Evolutionary conservation across 2,888 invertebrate species (phyloP).

Genomic region (Dione vanillae): DNA sequence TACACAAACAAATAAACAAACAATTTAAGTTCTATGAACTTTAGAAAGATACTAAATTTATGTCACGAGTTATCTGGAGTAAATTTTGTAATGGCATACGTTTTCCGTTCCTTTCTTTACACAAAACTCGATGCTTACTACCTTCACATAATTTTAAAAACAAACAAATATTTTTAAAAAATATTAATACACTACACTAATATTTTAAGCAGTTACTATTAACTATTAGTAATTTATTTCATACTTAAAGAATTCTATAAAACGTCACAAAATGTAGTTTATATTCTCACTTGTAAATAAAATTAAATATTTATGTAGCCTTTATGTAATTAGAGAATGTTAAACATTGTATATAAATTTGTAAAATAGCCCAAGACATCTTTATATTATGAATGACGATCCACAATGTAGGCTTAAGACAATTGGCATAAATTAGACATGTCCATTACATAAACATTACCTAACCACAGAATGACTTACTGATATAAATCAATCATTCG

Average conservation of each 20-base stretch:
- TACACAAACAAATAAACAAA: conserved; percentile 55
- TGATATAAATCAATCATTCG: conserved; percentile 22
- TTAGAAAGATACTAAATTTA: conserved; percentile 72
- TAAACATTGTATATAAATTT: background rate
- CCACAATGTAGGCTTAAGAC: background rate
- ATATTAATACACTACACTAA: background rate
- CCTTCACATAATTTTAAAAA: conserved; percentile 3
- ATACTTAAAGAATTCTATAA: too few relatives aligned
- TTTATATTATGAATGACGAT: background rate
- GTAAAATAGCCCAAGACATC: background rate
- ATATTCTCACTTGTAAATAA: too few relatives aligned
- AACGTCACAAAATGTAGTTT: too few relatives aligned
- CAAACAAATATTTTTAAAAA: background rate
- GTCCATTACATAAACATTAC: background rate
- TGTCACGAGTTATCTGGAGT: conserved; percentile 75
- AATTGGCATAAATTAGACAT: background rate
- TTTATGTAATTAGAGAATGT: background rate
- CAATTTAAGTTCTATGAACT: conserved; percentile 79
- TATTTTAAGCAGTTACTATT: too few relatives aligned
- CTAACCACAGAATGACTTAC: background rate
- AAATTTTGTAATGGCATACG: conserved; percentile 74
- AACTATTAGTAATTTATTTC: too few relatives aligned
- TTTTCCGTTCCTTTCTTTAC: conserved; percentile 61
- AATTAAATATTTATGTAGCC: background rate
- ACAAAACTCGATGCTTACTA: conserved; percentile 34